These are phyloP conservation scores for Neodiprion fabricii DNA, from an alignment of 1,140 invertebrate genomes.

Conservation along the genomic window DNA sequence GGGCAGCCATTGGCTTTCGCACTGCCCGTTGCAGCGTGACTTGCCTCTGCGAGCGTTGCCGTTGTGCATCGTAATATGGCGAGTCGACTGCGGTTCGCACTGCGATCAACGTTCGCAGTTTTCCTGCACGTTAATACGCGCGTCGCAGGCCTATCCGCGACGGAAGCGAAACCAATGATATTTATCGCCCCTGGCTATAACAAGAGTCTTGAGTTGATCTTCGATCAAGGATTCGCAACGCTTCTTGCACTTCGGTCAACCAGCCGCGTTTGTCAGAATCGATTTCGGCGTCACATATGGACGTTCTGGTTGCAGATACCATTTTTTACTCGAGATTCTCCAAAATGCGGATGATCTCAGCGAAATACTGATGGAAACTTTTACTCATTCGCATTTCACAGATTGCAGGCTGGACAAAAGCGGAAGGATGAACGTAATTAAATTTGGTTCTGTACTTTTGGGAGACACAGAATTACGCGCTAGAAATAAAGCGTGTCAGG, in stretches of 20 bases:
- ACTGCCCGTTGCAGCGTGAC: neutral
- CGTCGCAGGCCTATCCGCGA: neutral
- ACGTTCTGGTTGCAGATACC: too few relatives aligned
- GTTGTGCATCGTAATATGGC: neutral
- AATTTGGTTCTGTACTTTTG: neutral
- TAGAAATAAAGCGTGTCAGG: too few relatives aligned
- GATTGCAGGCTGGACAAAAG: too few relatives aligned
- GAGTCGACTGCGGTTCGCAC: neutral
- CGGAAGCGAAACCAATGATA: slow-evolving; percentile 43
- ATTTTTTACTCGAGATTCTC: too few relatives aligned
- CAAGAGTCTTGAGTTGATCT: slow-evolving; percentile 29
- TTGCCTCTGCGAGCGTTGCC: too few relatives aligned
- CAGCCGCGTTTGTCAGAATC: neutral
- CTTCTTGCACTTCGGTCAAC: slow-evolving; percentile 25
- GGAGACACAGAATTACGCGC: too few relatives aligned
- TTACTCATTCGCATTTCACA: too few relatives aligned
- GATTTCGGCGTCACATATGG: neutral
- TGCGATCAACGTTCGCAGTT: neutral
- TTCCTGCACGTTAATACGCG: neutral
- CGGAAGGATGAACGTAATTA: neutral
- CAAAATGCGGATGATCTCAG: too few relatives aligned
- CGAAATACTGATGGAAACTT: too few relatives aligned
- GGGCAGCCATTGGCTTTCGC: neutral
- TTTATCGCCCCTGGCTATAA: slow-evolving; percentile 34
- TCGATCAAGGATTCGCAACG: slow-evolving; percentile 40